phyloP scores from a whole-genome alignment of 2,113 vertebrate genomes.

The Catharus bicknelli region DNA sequence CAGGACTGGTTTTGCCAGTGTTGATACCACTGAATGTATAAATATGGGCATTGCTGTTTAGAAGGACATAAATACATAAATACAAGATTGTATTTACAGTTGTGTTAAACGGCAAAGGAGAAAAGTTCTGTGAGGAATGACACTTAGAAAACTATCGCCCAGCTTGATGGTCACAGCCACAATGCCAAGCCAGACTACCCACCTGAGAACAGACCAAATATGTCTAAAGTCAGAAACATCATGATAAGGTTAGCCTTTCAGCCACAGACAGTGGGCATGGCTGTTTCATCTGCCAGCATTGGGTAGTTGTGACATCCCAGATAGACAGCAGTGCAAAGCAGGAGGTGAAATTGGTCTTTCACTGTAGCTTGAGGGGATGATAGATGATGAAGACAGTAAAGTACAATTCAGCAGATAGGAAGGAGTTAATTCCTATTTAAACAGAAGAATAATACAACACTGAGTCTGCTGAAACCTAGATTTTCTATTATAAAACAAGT shows the following conservation, averaged over 20 bases:
- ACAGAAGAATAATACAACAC: not conserved
- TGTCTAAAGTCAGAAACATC: not conserved
- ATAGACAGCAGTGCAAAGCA: not conserved
- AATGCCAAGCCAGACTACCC: not conserved
- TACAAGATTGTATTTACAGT: not conserved
- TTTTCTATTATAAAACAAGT: not conserved
- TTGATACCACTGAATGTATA: not conserved
- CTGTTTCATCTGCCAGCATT: not conserved
- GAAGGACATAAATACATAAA: not conserved
- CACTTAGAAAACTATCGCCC: not conserved
- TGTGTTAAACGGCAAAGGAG: not conserved
- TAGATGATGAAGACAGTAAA: not conserved
- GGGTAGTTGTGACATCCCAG: not conserved
- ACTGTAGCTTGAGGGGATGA: not conserved
- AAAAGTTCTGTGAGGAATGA: not conserved
- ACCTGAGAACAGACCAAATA: not conserved
- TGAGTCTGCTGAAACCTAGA: not conserved
- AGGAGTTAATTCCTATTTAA: not conserved
- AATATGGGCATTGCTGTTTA: not conserved
- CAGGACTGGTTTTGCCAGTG: not conserved
- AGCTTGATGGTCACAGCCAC: not conserved
- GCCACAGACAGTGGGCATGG: too few species aligned
- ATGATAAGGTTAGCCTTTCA: fast-evolving
- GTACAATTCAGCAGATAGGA: not conserved
- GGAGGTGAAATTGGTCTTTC: not conserved